Evolutionary conservation across 2,888 invertebrate genomes (phyloP).

Genomic region (Heliconius cydno): DNA sequence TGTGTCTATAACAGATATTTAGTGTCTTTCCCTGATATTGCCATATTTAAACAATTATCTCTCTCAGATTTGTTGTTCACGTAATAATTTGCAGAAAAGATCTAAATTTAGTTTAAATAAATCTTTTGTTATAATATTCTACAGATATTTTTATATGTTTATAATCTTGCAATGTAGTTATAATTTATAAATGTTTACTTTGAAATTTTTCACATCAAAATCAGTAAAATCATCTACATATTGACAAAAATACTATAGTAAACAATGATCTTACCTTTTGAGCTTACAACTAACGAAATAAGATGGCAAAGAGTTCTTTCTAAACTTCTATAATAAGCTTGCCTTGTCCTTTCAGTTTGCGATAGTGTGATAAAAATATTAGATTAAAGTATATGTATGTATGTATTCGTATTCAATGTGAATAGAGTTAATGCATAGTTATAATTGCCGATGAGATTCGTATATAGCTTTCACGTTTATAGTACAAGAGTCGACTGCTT

Average conservation of each 20-base stretch:
- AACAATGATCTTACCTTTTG: slow-evolving; percentile 11
- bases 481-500: slow-evolving; percentile 31
- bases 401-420: slow-evolving; percentile 77
- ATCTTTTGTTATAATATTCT: too few species aligned
- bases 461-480: slow-evolving; percentile 33
- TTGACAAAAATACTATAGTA: not conserved
- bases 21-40: too few species aligned
- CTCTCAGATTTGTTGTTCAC: too few species aligned
- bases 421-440: slow-evolving; percentile 64
- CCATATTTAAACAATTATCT: too few species aligned
- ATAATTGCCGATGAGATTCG: slow-evolving; percentile 38
- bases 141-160: too few species aligned
- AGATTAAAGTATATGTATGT: slow-evolving; percentile 59
- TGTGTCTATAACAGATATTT: too few species aligned
- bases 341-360: slow-evolving; percentile 33
- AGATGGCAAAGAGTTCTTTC: slow-evolving; percentile 9
- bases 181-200: too few species aligned
- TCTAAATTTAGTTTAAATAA: too few species aligned
- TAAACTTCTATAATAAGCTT: slow-evolving; percentile 17
- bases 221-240: not conserved
- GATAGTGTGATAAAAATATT: slow-evolving; percentile 32
- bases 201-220: too few species aligned
- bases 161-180: too few species aligned
- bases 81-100: too few species aligned
- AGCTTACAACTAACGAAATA: slow-evolving; percentile 36